These are phyloP conservation scores for Muscicapa adusta DNA, from an alignment of 2,113 vertebrate species.

Conservation along the genomic window DNA sequence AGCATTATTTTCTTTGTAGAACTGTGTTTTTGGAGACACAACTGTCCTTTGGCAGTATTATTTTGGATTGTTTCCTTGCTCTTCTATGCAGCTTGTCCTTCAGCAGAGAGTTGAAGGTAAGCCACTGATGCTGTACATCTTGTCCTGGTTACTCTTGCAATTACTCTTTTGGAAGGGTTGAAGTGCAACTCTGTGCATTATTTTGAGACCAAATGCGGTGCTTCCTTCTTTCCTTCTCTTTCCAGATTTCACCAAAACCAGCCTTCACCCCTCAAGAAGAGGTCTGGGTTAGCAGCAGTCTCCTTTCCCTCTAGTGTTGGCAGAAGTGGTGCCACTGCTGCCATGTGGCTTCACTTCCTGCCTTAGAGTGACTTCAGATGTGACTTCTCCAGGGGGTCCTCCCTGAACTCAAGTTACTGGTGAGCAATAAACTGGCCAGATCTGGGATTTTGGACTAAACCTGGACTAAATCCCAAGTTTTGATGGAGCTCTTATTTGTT, in stretches of 20 bases:
- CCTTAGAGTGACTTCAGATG: neutral
- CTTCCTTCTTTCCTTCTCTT: neutral
- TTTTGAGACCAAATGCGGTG: neutral
- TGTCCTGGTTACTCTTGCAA: neutral
- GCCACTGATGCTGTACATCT: neutral
- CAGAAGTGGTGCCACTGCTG: neutral
- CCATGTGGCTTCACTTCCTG: neutral
- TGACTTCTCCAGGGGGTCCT: neutral
- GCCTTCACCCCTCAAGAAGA: rapidly evolving
- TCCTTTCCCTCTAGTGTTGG: neutral
- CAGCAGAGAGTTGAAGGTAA: neutral
- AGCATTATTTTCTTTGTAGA: neutral
- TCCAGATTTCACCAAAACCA: neutral
- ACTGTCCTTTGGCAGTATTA: neutral
- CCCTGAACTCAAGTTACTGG: neutral
- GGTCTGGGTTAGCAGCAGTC: neutral
- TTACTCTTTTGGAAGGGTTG: neutral
- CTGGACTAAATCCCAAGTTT: neutral
- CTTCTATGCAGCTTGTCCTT: neutral
- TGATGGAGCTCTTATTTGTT: neutral
- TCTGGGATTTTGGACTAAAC: neutral
- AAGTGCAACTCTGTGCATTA: rapidly evolving
- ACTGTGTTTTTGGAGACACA: neutral
- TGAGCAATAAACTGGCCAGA: neutral
- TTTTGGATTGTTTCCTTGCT: neutral